Conservation (phyloP, 2,797 vertebrate species). For the Gallirallus australis region DNA sequence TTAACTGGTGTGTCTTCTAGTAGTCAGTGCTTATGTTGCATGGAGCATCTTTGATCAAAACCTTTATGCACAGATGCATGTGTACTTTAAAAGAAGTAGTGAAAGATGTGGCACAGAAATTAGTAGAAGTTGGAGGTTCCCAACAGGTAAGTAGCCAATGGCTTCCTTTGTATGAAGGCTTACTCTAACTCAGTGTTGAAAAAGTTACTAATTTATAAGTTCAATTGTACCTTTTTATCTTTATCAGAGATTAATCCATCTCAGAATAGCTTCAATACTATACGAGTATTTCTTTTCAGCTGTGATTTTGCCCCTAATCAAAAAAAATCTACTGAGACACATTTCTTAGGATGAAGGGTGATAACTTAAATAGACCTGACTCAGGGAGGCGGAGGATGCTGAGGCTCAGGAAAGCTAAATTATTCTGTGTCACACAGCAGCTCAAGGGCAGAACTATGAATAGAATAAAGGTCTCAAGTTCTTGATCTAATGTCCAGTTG, state of each 20-base stretch:
- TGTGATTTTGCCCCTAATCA: neutral
- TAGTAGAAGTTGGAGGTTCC: neutral
- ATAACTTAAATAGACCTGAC: neutral
- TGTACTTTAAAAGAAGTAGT: neutral
- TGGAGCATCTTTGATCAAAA: neutral
- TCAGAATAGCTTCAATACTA: neutral
- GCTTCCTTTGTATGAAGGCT: neutral
- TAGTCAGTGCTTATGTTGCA: neutral
- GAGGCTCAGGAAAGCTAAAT: neutral
- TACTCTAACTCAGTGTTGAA: neutral
- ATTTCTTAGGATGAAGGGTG: neutral
- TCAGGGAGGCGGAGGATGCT: neutral
- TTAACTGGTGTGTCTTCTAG: neutral
- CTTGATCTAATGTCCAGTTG: neutral
- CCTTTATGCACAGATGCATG: neutral
- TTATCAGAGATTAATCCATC: neutral
- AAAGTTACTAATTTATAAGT: neutral
- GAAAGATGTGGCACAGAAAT: neutral
- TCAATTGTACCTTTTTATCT: neutral
- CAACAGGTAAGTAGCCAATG: neutral
- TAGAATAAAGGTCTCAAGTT: constrained; percentile 9
- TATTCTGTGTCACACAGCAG: neutral
- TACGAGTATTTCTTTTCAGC: neutral
- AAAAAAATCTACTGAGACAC: neutral
- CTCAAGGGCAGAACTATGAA: constrained; percentile 44